Evolutionary conservation across 2,888 invertebrate species (phyloP).

Genomic region (Hoplodrina blanda): DNA sequence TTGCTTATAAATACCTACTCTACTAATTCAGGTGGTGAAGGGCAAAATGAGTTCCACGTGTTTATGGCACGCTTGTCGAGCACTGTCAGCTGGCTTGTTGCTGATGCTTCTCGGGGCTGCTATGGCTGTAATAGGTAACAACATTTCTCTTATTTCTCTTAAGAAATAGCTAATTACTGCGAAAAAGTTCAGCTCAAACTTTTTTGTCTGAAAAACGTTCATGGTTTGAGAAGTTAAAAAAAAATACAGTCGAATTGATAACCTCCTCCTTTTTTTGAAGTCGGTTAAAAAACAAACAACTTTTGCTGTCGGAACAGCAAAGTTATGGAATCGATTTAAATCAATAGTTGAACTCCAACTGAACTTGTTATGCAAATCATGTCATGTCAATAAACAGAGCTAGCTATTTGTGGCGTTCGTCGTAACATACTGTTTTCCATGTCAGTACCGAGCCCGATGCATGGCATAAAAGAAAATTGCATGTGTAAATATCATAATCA

Average conservation of each 20-base stretch:
- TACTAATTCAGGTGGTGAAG: conserved; percentile 92
- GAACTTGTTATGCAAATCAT: conserved; percentile 31
- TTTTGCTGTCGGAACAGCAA: neutral
- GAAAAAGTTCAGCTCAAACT: conserved; percentile 13
- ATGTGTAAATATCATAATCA: too few relatives aligned
- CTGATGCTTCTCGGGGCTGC: conserved; percentile 97
- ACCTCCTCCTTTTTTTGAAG: too few relatives aligned
- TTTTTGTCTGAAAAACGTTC: conserved; percentile 9
- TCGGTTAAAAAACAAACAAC: conserved; percentile 32
- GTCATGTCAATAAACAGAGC: conserved; percentile 15
- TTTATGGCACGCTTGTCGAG: conserved; percentile 98
- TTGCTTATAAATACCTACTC: neutral
- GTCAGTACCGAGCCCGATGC: neutral
- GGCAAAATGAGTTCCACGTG: conserved; percentile 97
- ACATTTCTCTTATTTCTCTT: neutral
- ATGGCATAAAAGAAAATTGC: neutral
- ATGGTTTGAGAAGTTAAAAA: conserved; percentile 20
- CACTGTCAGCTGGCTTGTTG: conserved; percentile 96
- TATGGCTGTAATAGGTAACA: conserved; percentile 97
- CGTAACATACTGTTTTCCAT: neutral
- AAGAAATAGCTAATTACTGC: neutral
- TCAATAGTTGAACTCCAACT: conserved; percentile 31
- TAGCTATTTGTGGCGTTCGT: neutral
- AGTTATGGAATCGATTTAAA: conserved; percentile 29
- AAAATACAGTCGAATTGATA: too few relatives aligned